Conservation (phyloP, 2,113 vertebrate species). For the Rallus limicola region DNA sequence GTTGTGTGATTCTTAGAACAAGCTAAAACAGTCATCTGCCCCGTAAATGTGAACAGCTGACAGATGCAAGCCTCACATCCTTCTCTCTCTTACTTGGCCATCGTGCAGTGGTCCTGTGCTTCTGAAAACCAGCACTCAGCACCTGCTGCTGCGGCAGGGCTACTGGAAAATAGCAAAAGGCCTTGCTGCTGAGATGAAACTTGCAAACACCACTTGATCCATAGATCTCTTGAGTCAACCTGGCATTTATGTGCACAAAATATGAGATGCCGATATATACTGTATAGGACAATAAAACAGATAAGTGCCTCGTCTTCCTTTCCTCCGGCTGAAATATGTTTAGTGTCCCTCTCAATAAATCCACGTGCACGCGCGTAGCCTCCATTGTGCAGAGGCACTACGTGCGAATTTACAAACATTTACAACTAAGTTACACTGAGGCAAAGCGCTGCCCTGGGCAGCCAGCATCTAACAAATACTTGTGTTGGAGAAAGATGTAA, state of each 20-base stretch:
- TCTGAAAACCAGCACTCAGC: not conserved
- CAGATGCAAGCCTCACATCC: not conserved
- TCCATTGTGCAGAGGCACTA: slow-evolving; percentile 25
- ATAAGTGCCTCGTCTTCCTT: slow-evolving; percentile 48
- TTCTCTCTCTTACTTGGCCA: not conserved
- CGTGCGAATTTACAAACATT: slow-evolving; percentile 44
- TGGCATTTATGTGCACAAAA: slow-evolving; percentile 57
- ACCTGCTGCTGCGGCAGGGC: not conserved
- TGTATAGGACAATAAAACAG: slow-evolving; percentile 31
- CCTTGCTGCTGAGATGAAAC: not conserved
- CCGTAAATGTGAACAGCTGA: not conserved
- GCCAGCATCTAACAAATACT: slow-evolving; percentile 14
- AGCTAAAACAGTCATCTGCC: not conserved
- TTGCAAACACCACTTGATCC: slow-evolving; percentile 30
- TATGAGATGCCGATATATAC: slow-evolving; percentile 33
- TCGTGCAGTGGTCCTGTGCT: not conserved
- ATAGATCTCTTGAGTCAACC: slow-evolving; percentile 45
- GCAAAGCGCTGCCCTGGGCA: slow-evolving; percentile 24
- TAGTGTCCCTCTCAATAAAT: slow-evolving; percentile 55
- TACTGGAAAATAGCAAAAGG: slow-evolving; percentile 7
- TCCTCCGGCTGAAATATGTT: slow-evolving; percentile 56
- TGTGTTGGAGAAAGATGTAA: not conserved
- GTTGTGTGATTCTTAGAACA: not conserved
- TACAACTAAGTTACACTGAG: slow-evolving; percentile 36
- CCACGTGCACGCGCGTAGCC: not conserved